Base-by-base conservation (phyloP, 2,113 vertebrate genomes). In the Hippoglossus stenolepis region DNA sequence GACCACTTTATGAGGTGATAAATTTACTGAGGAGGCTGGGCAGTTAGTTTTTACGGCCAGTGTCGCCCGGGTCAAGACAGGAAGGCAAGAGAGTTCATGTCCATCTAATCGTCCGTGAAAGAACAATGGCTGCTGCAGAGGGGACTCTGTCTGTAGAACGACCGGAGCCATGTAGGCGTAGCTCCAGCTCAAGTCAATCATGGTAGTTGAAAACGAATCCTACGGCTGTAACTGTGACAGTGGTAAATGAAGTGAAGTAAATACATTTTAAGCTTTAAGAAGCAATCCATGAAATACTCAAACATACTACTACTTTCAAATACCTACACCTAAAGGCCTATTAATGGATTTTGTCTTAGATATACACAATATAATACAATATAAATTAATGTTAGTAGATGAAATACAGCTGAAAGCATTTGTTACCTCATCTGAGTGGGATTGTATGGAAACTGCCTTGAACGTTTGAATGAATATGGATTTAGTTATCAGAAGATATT, bases 51-150 rank as follows among this genome's bases (percentile, higher is more conserved):
- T 94, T 94, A 94, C 68, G 75, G 90, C 85, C 75, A 43, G 87
- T 92, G 92, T 90, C 84, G 73, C 73, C 51, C 54, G 85, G 95
- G 94, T 95, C 93, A 90, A 68, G 90, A 88, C 83, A 60, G 85
- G 90, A 94, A 93, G 91, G 92, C 89, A 78, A 87, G 85, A 89
- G 91, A 94, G 94, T 95, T 94, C 94, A 93, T 93, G 94, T 95
- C 90, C 94, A 94, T 86, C 90, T 93, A 93, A 95, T 93, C 94
- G 93, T 82, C 91, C 90, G 51, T 91, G 93, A 92, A 94, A 87
- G 88, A 93, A 93, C 92, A 90, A 90, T 92, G 79, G 90, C 51
- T 17, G 40, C 73, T 38, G 72, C 72, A 45, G 43, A 76, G 66
- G 70, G 74, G 89, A 82, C 88, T 85, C 89, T 90, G 78, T 87